phyloP scores from a whole-genome alignment of 1,140 invertebrate genomes.

The Meloidogyne hapla region DNA sequence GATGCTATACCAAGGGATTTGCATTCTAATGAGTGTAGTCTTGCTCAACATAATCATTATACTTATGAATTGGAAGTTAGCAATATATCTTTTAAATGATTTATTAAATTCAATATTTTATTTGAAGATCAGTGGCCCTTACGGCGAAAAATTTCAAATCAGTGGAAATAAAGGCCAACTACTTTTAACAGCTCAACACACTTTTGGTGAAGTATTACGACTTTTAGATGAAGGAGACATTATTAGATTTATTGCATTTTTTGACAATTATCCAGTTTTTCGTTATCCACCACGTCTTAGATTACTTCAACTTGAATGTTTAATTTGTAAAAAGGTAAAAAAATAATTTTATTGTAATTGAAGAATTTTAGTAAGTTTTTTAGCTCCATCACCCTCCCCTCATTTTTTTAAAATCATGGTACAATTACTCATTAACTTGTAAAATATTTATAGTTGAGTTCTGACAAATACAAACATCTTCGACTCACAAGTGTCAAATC shows the following conservation, averaged over 20 bases:
- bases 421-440: too few species aligned
- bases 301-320: constrained; percentile 56
- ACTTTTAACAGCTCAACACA: constrained; percentile 47
- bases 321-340: constrained; percentile 53
- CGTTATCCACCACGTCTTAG: constrained; percentile 53
- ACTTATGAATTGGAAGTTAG: constrained; percentile 57
- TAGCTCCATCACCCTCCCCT: too few species aligned
- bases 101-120: constrained; percentile 5
- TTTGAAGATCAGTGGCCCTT: constrained; percentile 51
- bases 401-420: too few species aligned
- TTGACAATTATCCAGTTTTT: constrained; percentile 58
- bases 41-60: constrained; percentile 57
- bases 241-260: constrained; percentile 55
- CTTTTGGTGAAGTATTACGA: constrained; percentile 49
- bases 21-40: constrained; percentile 49
- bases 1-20: constrained; percentile 27
- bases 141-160: constrained; percentile 50
- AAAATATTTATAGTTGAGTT: constrained; percentile 32
- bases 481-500: constrained; percentile 49
- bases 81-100: background rate
- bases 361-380: too few species aligned
- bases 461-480: constrained; percentile 39
- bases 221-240: constrained; percentile 59
- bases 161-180: constrained; percentile 55
- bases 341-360: constrained; percentile 28